Percentiles rank a stretch among this genome's conserved stretches.
Evolutionary conservation across 2,888 invertebrate genomes (phyloP).

Genomic region (Plusia festucae): DNA sequence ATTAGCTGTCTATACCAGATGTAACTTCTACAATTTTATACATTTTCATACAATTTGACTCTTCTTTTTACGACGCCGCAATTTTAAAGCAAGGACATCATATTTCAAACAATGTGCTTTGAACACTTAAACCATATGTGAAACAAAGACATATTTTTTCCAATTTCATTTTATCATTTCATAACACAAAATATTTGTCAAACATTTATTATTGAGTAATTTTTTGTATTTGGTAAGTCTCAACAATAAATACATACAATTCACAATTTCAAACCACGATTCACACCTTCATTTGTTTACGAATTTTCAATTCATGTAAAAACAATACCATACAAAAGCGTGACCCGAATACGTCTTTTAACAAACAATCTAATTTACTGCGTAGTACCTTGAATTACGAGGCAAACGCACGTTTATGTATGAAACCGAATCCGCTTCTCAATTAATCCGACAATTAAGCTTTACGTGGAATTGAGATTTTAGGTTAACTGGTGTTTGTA

Average conservation of each 20-base stretch:
- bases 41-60: too few species aligned
- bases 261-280: background rate
- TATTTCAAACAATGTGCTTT: too few species aligned
- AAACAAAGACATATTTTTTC: too few species aligned
- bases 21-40: background rate
- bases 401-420: slow-evolving; percentile 37
- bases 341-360: slow-evolving; percentile 43
- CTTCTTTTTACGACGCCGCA: too few species aligned
- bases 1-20: slow-evolving; percentile 11
- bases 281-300: slow-evolving; percentile 35
- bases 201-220: too few species aligned
- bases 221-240: background rate
- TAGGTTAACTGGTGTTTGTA: slow-evolving; percentile 30
- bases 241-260: background rate
- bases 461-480: slow-evolving; percentile 46
- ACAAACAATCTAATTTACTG: slow-evolving; percentile 52
- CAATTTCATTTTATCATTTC: too few species aligned
- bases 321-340: slow-evolving; percentile 40
- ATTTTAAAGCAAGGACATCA: too few species aligned
- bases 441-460: slow-evolving; percentile 52
- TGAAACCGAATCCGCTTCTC: slow-evolving; percentile 38
- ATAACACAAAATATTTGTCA: too few species aligned
- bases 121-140: too few species aligned
- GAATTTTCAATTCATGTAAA: slow-evolving; percentile 32
- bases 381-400: slow-evolving; percentile 33